Evolutionary conservation across 2,113 vertebrate genomes (phyloP).

Genomic region (Eulemur rufifrons): DNA sequence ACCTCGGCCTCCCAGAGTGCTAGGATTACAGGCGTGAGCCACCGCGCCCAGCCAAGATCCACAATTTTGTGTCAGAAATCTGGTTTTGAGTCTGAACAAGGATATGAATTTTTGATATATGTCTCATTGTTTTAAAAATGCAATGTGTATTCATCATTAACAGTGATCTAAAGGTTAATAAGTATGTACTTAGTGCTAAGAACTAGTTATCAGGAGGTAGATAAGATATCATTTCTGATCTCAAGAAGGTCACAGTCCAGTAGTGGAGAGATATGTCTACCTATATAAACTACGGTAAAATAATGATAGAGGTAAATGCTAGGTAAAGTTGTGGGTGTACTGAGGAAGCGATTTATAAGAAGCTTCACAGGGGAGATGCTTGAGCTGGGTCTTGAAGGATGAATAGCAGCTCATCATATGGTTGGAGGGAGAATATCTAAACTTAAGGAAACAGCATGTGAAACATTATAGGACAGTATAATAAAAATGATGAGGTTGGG

Average conservation of each 20-base stretch:
- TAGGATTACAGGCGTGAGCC: no score
- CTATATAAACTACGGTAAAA: not conserved
- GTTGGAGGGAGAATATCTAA: not conserved
- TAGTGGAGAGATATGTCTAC: not conserved
- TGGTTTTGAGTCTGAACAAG: not conserved
- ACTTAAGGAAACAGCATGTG: not conserved
- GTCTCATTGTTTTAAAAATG: conserved; percentile 10
- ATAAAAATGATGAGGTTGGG: not conserved
- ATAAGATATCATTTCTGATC: not conserved
- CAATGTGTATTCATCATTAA: not conserved
- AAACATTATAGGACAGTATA: not conserved
- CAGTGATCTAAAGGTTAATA: not conserved
- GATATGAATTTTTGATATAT: not conserved
- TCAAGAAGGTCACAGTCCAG: not conserved
- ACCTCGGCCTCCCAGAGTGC: no score
- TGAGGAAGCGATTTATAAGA: not conserved
- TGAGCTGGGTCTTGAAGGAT: not conserved
- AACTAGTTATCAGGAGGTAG: not conserved
- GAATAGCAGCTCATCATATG: not conserved
- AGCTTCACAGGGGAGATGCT: not conserved
- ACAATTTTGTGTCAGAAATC: not conserved
- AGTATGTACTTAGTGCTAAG: not conserved
- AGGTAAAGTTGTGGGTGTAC: not conserved
- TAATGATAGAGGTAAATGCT: not conserved
- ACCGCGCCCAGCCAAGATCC: no score